Evolutionary conservation across 1,140 invertebrate species (phyloP).

Genomic region (Thaumatotibia leucotreta): DNA sequence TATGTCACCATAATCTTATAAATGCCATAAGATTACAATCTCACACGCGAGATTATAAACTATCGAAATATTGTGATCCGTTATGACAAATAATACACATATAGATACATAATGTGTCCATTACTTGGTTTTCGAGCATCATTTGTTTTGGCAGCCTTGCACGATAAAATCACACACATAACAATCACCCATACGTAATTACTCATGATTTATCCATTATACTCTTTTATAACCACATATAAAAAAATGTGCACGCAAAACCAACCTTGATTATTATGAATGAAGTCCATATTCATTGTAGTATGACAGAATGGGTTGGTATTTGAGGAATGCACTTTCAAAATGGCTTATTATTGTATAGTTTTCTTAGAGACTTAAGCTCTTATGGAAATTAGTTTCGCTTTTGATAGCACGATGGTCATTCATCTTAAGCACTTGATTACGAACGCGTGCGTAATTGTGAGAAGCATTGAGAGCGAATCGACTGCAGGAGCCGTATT

Average conservation of each 20-base stretch:
- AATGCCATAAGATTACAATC: too few relatives aligned
- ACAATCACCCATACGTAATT: background rate
- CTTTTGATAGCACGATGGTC: background rate
- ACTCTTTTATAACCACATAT: background rate
- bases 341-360: too few relatives aligned
- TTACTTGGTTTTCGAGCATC: too few relatives aligned
- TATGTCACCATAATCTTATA: too few relatives aligned
- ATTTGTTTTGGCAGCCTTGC: slow-evolving; percentile 4
- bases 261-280: background rate
- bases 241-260: background rate
- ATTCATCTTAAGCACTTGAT: slow-evolving; percentile 10
- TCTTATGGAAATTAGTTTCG: too few relatives aligned
- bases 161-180: background rate
- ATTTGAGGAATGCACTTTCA: too few relatives aligned
- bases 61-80: too few relatives aligned
- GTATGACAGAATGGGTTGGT: background rate
- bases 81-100: too few relatives aligned
- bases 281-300: background rate
- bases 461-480: background rate
- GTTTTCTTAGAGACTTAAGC: too few relatives aligned
- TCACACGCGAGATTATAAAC: too few relatives aligned
- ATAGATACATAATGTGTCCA: too few relatives aligned
- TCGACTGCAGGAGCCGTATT: background rate
- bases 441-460: background rate
- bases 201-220: background rate